phyloP scores from a whole-genome alignment of 2,113 vertebrate genomes.

The Anguilla japonica region DNA sequence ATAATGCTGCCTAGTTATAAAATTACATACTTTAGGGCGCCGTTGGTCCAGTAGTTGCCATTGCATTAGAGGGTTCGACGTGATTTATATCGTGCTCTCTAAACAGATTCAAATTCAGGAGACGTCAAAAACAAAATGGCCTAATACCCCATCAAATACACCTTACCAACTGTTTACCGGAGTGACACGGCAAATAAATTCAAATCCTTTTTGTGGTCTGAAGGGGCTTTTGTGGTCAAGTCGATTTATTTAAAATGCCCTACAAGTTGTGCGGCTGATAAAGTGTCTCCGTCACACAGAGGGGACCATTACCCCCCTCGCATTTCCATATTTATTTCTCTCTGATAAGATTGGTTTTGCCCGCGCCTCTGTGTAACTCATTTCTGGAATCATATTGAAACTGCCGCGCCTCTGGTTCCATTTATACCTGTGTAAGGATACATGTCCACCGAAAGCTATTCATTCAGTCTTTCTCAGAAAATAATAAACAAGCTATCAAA shows the following conservation, averaged over 20 bases:
- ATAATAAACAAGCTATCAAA: conserved; percentile 52
- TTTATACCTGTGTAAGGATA: conserved; percentile 34
- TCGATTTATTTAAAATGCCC: conserved; percentile 56
- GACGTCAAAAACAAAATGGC: conserved; percentile 24
- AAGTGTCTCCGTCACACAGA: conserved; percentile 47
- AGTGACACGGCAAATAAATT: conserved; percentile 43
- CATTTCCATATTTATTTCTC: conserved; percentile 60
- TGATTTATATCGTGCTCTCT: not conserved
- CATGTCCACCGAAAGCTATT: conserved; percentile 41
- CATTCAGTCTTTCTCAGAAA: conserved; percentile 41
- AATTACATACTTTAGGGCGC: not conserved
- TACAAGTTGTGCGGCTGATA: conserved; percentile 46
- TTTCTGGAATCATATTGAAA: conserved; percentile 54
- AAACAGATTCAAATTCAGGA: conserved; percentile 24
- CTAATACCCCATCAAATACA: conserved; percentile 18
- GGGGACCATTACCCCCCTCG: conserved; percentile 50
- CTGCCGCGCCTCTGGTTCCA: conserved; percentile 26
- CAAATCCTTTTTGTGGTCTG: conserved; percentile 52
- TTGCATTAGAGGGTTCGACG: not conserved
- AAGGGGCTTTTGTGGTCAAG: conserved; percentile 60
- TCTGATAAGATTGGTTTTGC: conserved; percentile 53
- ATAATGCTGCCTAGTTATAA: not conserved
- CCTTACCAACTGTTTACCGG: conserved; percentile 12
- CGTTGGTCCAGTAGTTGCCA: not conserved
- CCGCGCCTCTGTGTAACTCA: conserved; percentile 33